phyloP scores from a whole-genome alignment of 2,888 invertebrate species.

The Ectropis crepuscularia region DNA sequence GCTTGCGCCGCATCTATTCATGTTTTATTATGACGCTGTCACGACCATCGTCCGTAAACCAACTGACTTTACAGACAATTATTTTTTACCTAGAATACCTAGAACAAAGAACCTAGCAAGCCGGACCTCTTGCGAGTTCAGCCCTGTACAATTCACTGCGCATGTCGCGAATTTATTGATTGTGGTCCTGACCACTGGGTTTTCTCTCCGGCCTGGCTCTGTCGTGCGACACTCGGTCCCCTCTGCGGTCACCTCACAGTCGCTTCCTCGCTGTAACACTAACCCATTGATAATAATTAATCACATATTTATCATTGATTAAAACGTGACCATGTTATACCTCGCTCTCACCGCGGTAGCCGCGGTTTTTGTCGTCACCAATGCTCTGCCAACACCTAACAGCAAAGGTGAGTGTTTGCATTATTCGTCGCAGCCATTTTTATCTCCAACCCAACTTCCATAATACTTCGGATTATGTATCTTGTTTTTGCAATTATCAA shows the following conservation, averaged over 20 bases:
- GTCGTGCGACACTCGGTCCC: conserved; percentile 71
- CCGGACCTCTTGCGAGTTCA: conserved; percentile 46
- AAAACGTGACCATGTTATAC: conserved; percentile 63
- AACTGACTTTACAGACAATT: too few relatives aligned
- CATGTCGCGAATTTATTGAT: conserved; percentile 83
- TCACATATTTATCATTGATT: conserved; percentile 39
- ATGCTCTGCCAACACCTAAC: conserved; percentile 73
- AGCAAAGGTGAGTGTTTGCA: conserved; percentile 66
- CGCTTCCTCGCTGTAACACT: conserved; percentile 50
- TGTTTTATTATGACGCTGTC: too few relatives aligned
- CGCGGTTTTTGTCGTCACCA: conserved; percentile 70
- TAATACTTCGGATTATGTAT: background rate
- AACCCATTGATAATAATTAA: conserved; percentile 44
- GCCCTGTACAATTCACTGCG: conserved; percentile 73
- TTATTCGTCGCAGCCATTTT: conserved; percentile 23
- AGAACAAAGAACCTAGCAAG: background rate
- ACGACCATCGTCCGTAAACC: too few relatives aligned
- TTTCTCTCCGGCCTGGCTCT: conserved; percentile 65
- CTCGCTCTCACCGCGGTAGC: conserved; percentile 72
- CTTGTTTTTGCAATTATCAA: too few relatives aligned
- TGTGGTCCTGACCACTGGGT: conserved; percentile 65
- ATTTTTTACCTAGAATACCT: too few relatives aligned
- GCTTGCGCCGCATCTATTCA: too few relatives aligned
- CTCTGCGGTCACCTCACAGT: conserved; percentile 66
- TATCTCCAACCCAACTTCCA: conserved; percentile 18